These are phyloP conservation scores for Chalcosyrphus nemorum DNA, from an alignment of 2,888 invertebrate genomes.

Conservation along the genomic window DNA sequence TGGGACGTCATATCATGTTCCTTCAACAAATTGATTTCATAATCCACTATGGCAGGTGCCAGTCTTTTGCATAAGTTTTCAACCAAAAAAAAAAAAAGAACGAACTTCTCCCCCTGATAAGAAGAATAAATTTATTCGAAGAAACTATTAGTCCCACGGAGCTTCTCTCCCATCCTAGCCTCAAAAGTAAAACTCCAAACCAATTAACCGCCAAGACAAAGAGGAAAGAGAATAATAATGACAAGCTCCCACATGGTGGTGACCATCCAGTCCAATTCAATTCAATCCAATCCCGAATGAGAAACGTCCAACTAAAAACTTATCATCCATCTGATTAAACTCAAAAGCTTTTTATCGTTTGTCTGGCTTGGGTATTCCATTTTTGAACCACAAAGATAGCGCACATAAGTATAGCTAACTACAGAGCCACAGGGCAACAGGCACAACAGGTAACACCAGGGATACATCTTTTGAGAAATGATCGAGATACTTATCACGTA, in stretches of 20 bases:
- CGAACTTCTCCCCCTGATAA: conserved; percentile 14
- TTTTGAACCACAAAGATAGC: conserved; percentile 54
- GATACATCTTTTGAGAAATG: conserved; percentile 51
- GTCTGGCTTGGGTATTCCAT: conserved; percentile 18
- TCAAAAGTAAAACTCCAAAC: conserved; percentile 35
- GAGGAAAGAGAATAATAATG: conserved; percentile 29
- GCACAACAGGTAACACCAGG: no score
- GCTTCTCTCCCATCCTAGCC: conserved; percentile 26
- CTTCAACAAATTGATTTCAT: conserved; percentile 54
- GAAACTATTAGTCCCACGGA: conserved; percentile 51
- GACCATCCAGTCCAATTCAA: neutral
- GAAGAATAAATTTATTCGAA: conserved; percentile 44
- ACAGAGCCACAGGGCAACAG: no score
- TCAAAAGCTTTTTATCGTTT: conserved; percentile 63
- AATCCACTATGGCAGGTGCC: conserved; percentile 60
- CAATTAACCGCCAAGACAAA: conserved; percentile 42
- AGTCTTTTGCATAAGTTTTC: conserved; percentile 37
- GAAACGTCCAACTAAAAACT: conserved; percentile 65
- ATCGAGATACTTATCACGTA: conserved; percentile 56
- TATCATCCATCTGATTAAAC: conserved; percentile 65
- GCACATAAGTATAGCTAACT: no score
- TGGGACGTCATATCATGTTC: conserved; percentile 16
- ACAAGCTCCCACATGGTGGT: conserved; percentile 39
- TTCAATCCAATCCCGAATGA: conserved; percentile 19
- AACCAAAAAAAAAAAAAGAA: neutral